Evolutionary conservation across 2,888 invertebrate species (phyloP), one percentile per base, ranked within the genome.

Genomic region (Bembecia ichneumoniformis): DNA sequence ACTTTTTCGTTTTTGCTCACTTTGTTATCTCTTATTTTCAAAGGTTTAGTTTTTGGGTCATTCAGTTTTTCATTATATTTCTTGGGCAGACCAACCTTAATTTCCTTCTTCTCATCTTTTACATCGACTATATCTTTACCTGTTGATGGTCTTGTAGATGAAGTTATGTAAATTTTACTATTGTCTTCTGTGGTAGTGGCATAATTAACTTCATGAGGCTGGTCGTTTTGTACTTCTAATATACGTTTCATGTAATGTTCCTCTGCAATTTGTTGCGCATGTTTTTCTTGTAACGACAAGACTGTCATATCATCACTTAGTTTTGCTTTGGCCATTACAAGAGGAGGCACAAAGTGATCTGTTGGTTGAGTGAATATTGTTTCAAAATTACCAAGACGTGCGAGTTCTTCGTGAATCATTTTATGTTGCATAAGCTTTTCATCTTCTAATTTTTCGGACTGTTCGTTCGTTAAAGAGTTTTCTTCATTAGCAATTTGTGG

Each of bases 291-390:
- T 61, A 87, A 63, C 3, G 88, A 86, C 54, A 87, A 64, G 46
- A 87, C 84, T 28, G 77, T 86, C 87, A 88, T 87, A 49, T 88
- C 88, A 53, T 87, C 78, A 55, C 81, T 82, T 20, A 86, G 70
- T 68, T 79, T 88, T 47, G 88, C 80, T 57, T 87, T 88, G 20
- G 88, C 88, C 83, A 88, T 88, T 2, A 88, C 87, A 28, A 88
- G 58, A 3, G 88, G 88, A 3, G 88, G 88, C 20, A 88, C 75
- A 58, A 88, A 88, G 57, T 87, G 87, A 57, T 88, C 88, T 9
- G 87, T 80, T 2, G 87, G 81, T 58, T 86, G 87, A 7, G 81
- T 86, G 58, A 84, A 88, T 61, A 87, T 83, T 45, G 75, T 83
- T 61, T 87, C 83, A 48, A 80, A 70, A 53, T 80, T 83, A n/a